Evolutionary conservation across 1,140 invertebrate genomes (phyloP).

Genomic region (Drosophila bocqueti): DNA sequence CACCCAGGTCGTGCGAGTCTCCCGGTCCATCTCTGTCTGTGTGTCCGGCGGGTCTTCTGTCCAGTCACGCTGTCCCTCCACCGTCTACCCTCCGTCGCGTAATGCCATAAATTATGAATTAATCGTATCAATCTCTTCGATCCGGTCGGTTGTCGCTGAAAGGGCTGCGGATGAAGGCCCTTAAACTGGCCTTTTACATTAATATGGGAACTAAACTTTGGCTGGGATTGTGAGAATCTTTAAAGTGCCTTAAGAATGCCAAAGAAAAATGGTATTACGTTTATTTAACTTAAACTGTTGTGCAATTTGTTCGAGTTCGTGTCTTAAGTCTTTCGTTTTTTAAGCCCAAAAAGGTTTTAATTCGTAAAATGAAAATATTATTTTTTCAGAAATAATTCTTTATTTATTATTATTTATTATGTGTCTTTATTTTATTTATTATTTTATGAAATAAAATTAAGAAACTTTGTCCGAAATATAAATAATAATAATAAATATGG

Average conservation of each 20-base stretch:
- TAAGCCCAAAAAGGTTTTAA: neutral
- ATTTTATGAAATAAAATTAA: too few species aligned
- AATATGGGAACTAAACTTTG: neutral
- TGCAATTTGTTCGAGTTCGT: slow-evolving; percentile 18
- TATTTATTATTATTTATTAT: neutral
- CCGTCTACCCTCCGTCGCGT: too few species aligned
- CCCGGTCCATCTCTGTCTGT: neutral
- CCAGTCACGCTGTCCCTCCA: slow-evolving; percentile 5
- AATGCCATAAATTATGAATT: slow-evolving; percentile 35
- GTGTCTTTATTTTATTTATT: too few species aligned
- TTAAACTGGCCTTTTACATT: neutral
- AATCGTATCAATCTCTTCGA: slow-evolving; percentile 28
- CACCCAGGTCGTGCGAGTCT: slow-evolving; percentile 39
- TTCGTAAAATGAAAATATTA: neutral
- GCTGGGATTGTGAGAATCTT: neutral
- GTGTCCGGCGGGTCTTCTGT: slow-evolving; percentile 3
- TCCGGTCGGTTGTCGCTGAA: neutral
- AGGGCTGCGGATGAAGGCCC: neutral
- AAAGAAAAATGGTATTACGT: neutral
- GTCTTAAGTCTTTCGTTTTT: slow-evolving; percentile 42
- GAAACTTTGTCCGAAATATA: too few species aligned
- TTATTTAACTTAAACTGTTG: neutral
- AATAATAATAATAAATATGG: too few species aligned
- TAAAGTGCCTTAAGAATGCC: neutral
- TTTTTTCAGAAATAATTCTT: neutral